Base-by-base conservation (phyloP, 35 echinoderm and acorn worm species). In the Apostichopus californicus region DNA sequence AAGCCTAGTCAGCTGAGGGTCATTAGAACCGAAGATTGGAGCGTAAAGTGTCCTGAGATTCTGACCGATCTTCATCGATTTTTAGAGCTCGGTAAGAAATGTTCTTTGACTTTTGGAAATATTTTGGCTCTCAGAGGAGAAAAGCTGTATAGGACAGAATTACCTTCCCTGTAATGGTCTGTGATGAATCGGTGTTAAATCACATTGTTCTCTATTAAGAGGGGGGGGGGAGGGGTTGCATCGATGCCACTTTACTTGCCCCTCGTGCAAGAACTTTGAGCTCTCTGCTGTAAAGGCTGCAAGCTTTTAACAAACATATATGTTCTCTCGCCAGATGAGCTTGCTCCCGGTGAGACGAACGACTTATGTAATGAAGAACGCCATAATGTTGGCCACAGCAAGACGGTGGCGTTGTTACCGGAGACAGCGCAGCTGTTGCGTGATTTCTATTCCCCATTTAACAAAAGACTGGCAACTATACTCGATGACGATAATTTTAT, bases 11-110 rank as follows among this genome's bases (percentile, higher is more conserved):
- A 88, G 11, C 34, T 88, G 63, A 53, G 68, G 57, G 17, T 73
- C 14, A 72, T 88, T 46, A 88, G 71, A 73, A 88, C 86, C 17
- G 86, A 88, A 73, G 86, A 88, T 8, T 88, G 86, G 86, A 88
- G 61, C 61, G 28, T 12, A 25, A 73, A 88, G 15, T 88, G 86
- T 73, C 86, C 59, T 9, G 21, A 18, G 8, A 88, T 88, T 11
- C 57, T 88, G 10, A 24, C 86, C 56, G 5, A 73, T 28, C 14
- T 88, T 64, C 86, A 88, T 55, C n/a, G 61, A 55, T 88, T 88
- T 73, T 55, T 88, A 73, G 85, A 70, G 22, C 15, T 87, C 18
- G 85, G 85, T 87, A 87, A 65, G 57, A n/a, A 12, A 5, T 17
- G 15, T 12, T 66, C 15, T 66, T 66, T 17, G 63, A 12, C 63